Base-by-base conservation (phyloP, 2,113 vertebrate species). In the Physeter macrocephalus region DNA sequence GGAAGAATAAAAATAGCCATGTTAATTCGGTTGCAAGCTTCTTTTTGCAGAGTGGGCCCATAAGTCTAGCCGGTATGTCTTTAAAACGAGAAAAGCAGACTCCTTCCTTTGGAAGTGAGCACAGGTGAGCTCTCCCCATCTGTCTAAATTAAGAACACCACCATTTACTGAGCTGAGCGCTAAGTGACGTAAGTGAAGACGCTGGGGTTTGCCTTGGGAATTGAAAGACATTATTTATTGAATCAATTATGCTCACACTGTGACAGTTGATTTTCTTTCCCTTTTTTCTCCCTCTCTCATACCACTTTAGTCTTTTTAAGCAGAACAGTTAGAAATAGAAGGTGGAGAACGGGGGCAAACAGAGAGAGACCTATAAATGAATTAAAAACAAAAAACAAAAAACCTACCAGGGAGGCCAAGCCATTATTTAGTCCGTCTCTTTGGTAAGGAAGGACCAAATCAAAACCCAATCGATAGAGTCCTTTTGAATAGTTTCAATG, bases 391-490 rank as follows among this genome's bases (percentile, higher is more conserved):
- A 92, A 83, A 61, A 43, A 43, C 41, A 43, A 15, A 77, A 97
- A 88, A 1, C 39, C 31, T 5, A 97, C 97, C 94, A 97, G 95
- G 91, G 95, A 91, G 91, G 95, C 64, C 36, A 75, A 97, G 92
- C 75, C 89, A 97, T 96, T 97, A 97, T 77, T 92, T 86, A 69
- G 80, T 43, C 74, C 41, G 80, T 97, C 95, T 97, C 97, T 98
- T 94, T 88, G 96, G 90, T 95, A 92, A 97, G 94, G 95, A 98
- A 96, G 49, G 1, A 87, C 92, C 95, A 80, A 98, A 98, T 98
- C 95, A 98, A 98, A 98, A 82, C 49, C 78, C 96, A 93, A 97
- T 98, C 86, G 39, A 99, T 98, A 97, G 21, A 98, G 90, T 97
- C 69, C 90, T 98, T 98, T 98, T 97, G 98, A 97, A 85, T 94